Conservation (phyloP, 64 coral and sea anemone genomes). For the Actinia equina region DNA sequence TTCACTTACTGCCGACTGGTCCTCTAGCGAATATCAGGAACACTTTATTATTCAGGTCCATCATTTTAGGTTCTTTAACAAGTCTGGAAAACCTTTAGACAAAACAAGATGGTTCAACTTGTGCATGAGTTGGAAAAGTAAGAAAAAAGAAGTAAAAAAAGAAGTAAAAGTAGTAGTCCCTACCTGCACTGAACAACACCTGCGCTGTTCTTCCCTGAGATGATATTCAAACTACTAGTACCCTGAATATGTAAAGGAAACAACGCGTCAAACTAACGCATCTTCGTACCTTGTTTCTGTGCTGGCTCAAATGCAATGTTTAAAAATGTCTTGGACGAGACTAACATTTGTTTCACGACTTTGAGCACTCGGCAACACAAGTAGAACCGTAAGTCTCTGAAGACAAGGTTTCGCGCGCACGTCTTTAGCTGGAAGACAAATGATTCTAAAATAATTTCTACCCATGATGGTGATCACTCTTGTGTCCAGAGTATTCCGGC, state of each 20-base stretch:
- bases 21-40: conserved; percentile 74
- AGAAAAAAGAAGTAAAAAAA: background rate
- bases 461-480: too few relatives aligned
- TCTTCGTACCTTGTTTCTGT: too few relatives aligned
- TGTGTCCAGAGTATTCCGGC: too few relatives aligned
- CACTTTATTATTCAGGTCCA: conserved; percentile 36
- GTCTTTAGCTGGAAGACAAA: too few relatives aligned
- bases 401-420: background rate
- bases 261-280: background rate
- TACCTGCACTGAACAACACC: conserved; percentile 9
- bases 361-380: too few relatives aligned
- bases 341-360: too few relatives aligned
- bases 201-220: background rate
- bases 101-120: background rate
- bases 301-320: too few relatives aligned
- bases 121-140: background rate
- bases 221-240: background rate
- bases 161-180: background rate
- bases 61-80: conserved; percentile 29
- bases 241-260: background rate
- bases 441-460: too few relatives aligned
- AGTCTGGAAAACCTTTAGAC: conserved; percentile 54
- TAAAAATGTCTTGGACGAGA: too few relatives aligned
- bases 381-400: background rate
- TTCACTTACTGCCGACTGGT: conserved; percentile 3